phyloP scores from a whole-genome alignment of 2,113 vertebrate species.

The Stegastes partitus region DNA sequence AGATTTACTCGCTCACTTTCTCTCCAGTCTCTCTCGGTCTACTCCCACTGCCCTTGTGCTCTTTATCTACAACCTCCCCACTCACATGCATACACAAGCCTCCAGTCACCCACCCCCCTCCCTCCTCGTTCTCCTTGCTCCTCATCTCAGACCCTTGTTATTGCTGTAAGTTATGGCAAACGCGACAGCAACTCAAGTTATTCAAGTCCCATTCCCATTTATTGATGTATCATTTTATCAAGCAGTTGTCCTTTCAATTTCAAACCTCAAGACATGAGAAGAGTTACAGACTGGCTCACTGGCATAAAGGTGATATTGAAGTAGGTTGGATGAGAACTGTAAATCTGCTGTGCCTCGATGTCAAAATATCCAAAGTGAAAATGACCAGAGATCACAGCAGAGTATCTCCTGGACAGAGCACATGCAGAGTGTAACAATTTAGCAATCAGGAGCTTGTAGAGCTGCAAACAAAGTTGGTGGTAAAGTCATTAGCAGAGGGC shows the following conservation, averaged over 20 bases:
- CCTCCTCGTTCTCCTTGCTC: conserved; percentile 29
- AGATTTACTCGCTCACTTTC: conserved; percentile 69
- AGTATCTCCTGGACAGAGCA: background rate
- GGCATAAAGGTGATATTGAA: conserved; percentile 27
- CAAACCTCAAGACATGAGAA: conserved; percentile 27
- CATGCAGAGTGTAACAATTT: background rate
- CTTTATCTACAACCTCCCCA: conserved; percentile 34
- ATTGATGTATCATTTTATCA: conserved; percentile 39
- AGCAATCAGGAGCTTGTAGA: conserved; percentile 2
- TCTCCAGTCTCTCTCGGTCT: conserved; percentile 32
- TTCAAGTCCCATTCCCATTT: conserved; percentile 38
- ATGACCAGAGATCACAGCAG: background rate
- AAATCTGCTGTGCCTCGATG: background rate
- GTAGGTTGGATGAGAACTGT: background rate
- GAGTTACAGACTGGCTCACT: conserved; percentile 22
- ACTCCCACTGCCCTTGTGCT: conserved; percentile 47
- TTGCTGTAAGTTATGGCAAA: conserved; percentile 63
- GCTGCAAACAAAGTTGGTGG: conserved; percentile 46
- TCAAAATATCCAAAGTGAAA: background rate
- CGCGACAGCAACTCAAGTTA: conserved; percentile 16
- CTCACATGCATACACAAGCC: conserved; percentile 16
- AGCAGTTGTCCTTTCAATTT: conserved; percentile 47
- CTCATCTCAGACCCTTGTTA: conserved; percentile 60
- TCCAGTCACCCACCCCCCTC: conserved; percentile 6
- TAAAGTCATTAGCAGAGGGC: conserved; percentile 74